Evolutionary conservation across 2,888 invertebrate species (phyloP), one percentile per base, ranked within the genome.

Genomic region (Drosophila parthenogenetica): DNA sequence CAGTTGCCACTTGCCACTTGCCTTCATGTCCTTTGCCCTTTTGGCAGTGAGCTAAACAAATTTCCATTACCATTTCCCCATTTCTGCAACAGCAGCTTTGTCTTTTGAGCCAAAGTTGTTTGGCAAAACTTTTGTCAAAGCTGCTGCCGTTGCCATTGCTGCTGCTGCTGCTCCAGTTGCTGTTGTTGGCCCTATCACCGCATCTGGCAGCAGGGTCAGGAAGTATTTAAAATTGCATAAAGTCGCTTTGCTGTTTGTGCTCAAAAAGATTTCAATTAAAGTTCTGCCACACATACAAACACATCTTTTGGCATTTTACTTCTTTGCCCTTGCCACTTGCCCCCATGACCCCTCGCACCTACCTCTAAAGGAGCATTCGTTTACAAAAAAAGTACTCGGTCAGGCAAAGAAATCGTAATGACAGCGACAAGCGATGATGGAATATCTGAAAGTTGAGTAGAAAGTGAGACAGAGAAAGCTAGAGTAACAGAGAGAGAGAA

Each of bases 211-310:
- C 65, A 49, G 72, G 61, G 70, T 59, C 70, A 71, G 81, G 69
- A 83, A 77, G 77, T 74, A 79, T 79, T 78, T 70, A 46, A 79
- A 84, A 82, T 84, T 81, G 85, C 81, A 84, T 81, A 77, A 81
- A 79, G 79, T 81, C 74, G 60, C 68, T 76, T 69, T 71, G 63
- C 62, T 63, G 72, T 66, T 58, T 73, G 67, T 67, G 71, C 63
- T 76, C 73, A 72, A 77, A 77, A 82, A 79, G 79, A 82, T 82
- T 84, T 82, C 81, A 82, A 85, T 82, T 84, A 82, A 82, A 84
- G 77, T 79, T 84, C 61, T 55, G 67, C 68, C 65, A 42, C 16
- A 48, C 39, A 51, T 35, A 35, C 35, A 35, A 13, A 35, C 35
- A 35, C 50, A 37, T 50, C 29, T 46, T 7, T 22, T 17, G 17